A percentile compares a stretch with the other conserved stretches of the same genome.
Evolutionary conservation across 1,140 invertebrate genomes (phyloP).

Genomic region (Brachionus paranguensis): DNA sequence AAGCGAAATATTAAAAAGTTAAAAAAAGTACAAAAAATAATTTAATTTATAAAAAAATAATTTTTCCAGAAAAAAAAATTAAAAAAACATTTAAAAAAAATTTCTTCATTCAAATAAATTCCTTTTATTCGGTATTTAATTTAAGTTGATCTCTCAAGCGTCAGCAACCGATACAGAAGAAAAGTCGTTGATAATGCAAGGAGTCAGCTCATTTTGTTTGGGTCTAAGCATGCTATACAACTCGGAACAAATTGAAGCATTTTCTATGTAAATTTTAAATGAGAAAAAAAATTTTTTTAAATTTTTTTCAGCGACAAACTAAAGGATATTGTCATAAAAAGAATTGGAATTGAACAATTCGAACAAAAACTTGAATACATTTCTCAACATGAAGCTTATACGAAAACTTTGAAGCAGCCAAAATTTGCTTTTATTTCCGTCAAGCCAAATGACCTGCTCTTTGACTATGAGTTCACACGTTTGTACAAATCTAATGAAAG

Average conservation of each 20-base stretch:
- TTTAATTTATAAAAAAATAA: too few species aligned
- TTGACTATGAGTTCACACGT: conserved; percentile 92
- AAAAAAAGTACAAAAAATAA: too few species aligned
- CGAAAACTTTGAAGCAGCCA: conserved; percentile 81
- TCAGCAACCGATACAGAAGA: conserved; percentile 64
- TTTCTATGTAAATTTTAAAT: neutral
- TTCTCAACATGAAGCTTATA: conserved; percentile 80
- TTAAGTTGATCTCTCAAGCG: conserved; percentile 54
- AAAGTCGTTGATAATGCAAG: conserved; percentile 76
- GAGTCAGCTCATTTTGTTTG: conserved; percentile 85
- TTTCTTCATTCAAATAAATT: too few species aligned
- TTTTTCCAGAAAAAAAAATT: too few species aligned
- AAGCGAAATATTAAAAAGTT: too few species aligned
- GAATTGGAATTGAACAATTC: conserved; percentile 84
- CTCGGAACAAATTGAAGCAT: conserved; percentile 67
- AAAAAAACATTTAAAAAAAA: too few species aligned
- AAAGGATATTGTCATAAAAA: conserved; percentile 75
- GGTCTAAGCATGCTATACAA: conserved; percentile 87
- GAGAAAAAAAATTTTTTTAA: neutral
- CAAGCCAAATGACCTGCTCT: conserved; percentile 69
- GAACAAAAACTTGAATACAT: conserved; percentile 77
- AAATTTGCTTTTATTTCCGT: conserved; percentile 67
- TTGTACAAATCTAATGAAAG: conserved; percentile 62
- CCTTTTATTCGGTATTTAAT: neutral
- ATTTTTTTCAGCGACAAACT: conserved; percentile 64